Evolutionary conservation across 2,888 invertebrate species (phyloP).

Genomic region (Parapristionchus giblindavisi): DNA sequence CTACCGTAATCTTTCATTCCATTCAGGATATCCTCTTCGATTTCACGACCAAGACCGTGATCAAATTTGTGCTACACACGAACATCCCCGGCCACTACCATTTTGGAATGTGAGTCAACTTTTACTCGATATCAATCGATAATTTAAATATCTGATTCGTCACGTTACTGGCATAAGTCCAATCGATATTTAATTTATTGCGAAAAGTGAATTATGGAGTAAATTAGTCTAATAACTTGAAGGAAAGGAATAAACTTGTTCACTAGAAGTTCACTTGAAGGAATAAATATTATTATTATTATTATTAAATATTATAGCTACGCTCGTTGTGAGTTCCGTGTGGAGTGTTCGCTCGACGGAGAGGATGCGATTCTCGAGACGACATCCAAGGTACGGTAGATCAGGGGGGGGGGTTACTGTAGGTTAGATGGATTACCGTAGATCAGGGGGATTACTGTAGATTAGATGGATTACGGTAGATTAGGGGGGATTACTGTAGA

Average conservation of each 20-base stretch:
- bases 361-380: slow-evolving; percentile 37
- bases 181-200: no score
- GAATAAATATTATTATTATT: no score
- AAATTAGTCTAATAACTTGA: no score
- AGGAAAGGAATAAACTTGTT: no score
- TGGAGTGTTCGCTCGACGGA: slow-evolving; percentile 17
- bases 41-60: slow-evolving; percentile 89
- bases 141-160: neutral
- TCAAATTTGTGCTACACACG: slow-evolving; percentile 96
- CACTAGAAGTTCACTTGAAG: no score
- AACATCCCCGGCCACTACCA: slow-evolving; percentile 99
- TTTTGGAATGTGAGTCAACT: slow-evolving; percentile 86
- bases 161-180: no score
- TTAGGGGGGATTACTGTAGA: neutral
- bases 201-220: no score
- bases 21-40: slow-evolving; percentile 92
- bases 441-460: no score
- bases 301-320: slow-evolving; percentile 44
- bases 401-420: neutral
- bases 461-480: slow-evolving; percentile 16
- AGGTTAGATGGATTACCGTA: neutral
- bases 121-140: neutral
- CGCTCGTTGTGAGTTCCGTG: slow-evolving; percentile 57
- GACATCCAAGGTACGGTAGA: slow-evolving; percentile 38
- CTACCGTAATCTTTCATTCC: no score